A percentile compares a stretch with the other conserved stretches of the same genome.
phyloP scores from a whole-genome alignment of 2,888 invertebrate genomes.

The Folsomia candida region DNA sequence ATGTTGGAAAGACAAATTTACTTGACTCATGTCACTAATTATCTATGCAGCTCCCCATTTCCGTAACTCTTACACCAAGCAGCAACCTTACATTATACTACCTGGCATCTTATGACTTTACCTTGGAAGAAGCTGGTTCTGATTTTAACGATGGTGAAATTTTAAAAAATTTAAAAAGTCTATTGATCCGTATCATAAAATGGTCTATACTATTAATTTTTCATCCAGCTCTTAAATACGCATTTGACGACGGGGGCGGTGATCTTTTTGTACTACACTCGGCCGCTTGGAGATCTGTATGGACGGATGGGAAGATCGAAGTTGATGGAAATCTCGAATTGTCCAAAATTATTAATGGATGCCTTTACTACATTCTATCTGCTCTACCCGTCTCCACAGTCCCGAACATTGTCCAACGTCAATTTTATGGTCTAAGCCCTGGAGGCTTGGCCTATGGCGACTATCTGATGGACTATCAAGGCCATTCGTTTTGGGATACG shows the following conservation, averaged over 20 bases:
- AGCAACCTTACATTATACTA: no score
- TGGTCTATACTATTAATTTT: background rate
- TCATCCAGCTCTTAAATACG: background rate
- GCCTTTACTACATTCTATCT: conserved; percentile 50
- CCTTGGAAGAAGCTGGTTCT: conserved; percentile 15
- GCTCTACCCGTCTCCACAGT: conserved; percentile 44
- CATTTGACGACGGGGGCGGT: no score
- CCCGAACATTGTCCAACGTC: conserved; percentile 27
- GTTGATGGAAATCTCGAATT: conserved; percentile 47
- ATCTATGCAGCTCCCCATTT: no score
- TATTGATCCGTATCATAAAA: no score
- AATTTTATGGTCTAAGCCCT: conserved; percentile 50
- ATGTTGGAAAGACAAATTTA: no score
- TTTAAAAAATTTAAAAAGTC: no score
- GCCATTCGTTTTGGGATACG: conserved; percentile 39
- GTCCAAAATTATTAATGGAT: conserved; percentile 47
- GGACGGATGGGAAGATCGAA: conserved; percentile 46
- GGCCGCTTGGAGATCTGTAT: conserved; percentile 44
- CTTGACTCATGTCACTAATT: no score
- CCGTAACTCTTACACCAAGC: no score
- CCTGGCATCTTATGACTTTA: conserved; percentile 40
- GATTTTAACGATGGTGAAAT: conserved; percentile 38
- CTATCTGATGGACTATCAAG: conserved; percentile 10
- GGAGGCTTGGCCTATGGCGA: conserved; percentile 44
- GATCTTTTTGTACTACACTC: conserved; percentile 30